Evolutionary conservation across 2,113 vertebrate genomes (phyloP), one percentile per base, ranked within the genome.

Genomic region (Guaruba guarouba): DNA sequence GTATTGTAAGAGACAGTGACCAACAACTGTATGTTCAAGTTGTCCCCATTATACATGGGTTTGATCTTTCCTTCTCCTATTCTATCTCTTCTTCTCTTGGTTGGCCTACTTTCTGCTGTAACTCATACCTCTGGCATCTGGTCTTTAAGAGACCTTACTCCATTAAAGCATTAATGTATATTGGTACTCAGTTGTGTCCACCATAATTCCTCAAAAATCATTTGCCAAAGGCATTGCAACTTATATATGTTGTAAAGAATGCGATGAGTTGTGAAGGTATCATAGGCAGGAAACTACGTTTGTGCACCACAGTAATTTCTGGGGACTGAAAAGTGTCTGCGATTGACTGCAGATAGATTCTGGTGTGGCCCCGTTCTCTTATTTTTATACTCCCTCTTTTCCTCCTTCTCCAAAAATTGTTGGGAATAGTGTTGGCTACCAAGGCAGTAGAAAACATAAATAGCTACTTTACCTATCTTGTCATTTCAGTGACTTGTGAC

Each of bases 371-470:
- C 31, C 68, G 7, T 88, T 92, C 83, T 75, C 48, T 92, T 96
- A 75, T 81, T 95, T 95, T 94, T 91, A 88, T 86, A 61, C 27
- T 77, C 14, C 6, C 17, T 66, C 39, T 92, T 92, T 91, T 75
- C 13, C 27, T 86, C 0, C 6, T 93, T 22, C 39, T 93, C 95
- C 76, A 82, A 92, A 93, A 90, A 78, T 84, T 92, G 86, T 71
- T 90, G 39, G 76, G 75, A 92, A 55, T 75, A 92, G 24, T 71
- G 76, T 90, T 39, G 86, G 61, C 73, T 82, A 91, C 43, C 24
- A 71, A 93, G 74, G 86, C 51, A 75, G 57, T 44, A 88, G 80
- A 88, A 92, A 95, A 94, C 74, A 83, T 92, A 91, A 95, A 91
- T 93, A 96, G 68, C 44, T 84, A 35, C 83, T 94, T 94, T 88